Conservation (phyloP, 2,797 vertebrate species). For the Neosilurus hyrtlii region DNA sequence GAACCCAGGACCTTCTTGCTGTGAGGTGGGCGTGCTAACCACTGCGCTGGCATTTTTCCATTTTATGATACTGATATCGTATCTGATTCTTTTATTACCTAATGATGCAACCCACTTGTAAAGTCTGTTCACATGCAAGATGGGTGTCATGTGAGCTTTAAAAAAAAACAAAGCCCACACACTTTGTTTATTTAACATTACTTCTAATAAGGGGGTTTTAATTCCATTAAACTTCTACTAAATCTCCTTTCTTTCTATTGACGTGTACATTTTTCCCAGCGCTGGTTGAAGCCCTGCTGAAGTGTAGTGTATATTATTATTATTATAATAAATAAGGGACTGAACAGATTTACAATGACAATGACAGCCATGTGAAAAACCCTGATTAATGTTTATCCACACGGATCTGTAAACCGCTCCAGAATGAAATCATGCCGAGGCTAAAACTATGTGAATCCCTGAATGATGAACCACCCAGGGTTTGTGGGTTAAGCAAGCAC, state of each 20-base stretch:
- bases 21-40: no score
- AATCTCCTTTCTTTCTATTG: not conserved
- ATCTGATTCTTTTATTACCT: not conserved
- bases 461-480: conserved; percentile 20
- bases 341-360: not conserved
- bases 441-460: not conserved
- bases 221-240: not conserved
- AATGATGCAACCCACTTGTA: not conserved
- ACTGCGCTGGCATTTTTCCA: no score
- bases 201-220: not conserved
- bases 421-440: not conserved
- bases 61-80: not conserved
- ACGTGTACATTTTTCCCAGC: not conserved
- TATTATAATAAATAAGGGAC: not conserved
- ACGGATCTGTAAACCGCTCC: conserved; percentile 5
- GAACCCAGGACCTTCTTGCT: no score
- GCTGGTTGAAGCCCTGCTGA: not conserved
- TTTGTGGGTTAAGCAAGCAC: not conserved
- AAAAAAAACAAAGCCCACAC: not conserved
- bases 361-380: not conserved
- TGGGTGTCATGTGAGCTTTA: not conserved
- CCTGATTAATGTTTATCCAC: conserved; percentile 9
- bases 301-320: not conserved
- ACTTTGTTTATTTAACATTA: not conserved
- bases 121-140: not conserved